Percentiles rank a stretch among this genome's conserved stretches.
These are phyloP conservation scores for Apogon hyalosoma DNA, from an alignment of 2,797 vertebrate species.

Conservation along the genomic window DNA sequence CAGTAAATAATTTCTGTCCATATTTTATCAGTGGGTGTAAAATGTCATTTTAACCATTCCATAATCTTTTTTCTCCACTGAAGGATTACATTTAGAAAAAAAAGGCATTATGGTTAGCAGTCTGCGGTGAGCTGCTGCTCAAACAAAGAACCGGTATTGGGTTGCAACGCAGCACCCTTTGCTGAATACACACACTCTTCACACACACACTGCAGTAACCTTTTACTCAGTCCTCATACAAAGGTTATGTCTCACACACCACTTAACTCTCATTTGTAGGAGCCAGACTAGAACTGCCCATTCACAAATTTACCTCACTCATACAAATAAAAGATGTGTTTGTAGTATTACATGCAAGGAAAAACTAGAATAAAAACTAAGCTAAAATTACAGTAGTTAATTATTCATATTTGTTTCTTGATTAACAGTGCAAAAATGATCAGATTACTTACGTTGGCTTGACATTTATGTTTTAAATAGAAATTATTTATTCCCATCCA, in stretches of 20 bases:
- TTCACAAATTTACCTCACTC: constrained; percentile 59
- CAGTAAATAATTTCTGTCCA: constrained; percentile 1
- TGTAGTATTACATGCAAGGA: not conserved
- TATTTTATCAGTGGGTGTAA: not conserved
- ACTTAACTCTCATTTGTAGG: constrained; percentile 56
- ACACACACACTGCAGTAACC: constrained; percentile 55
- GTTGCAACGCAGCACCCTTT: constrained; percentile 77
- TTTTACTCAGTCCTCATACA: constrained; percentile 58
- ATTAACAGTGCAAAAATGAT: too few species aligned
- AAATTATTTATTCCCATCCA: too few species aligned
- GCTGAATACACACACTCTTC: constrained; percentile 64
- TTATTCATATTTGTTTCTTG: too few species aligned
- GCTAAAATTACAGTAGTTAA: too few species aligned
- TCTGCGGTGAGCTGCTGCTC: constrained; percentile 48
- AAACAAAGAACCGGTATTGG: constrained; percentile 78
- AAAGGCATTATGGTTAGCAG: constrained; percentile 43
- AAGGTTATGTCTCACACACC: constrained; percentile 63
- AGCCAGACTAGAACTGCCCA: constrained; percentile 61
- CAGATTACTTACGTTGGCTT: too few species aligned
- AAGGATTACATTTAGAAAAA: constrained; percentile 39
- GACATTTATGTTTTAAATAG: too few species aligned
- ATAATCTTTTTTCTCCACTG: constrained; percentile 6
- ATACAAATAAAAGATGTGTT: constrained; percentile 41
- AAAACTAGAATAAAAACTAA: not conserved
- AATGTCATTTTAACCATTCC: too few species aligned